Conservation (phyloP, 2,113 vertebrate species). For the Zingel zingel region DNA sequence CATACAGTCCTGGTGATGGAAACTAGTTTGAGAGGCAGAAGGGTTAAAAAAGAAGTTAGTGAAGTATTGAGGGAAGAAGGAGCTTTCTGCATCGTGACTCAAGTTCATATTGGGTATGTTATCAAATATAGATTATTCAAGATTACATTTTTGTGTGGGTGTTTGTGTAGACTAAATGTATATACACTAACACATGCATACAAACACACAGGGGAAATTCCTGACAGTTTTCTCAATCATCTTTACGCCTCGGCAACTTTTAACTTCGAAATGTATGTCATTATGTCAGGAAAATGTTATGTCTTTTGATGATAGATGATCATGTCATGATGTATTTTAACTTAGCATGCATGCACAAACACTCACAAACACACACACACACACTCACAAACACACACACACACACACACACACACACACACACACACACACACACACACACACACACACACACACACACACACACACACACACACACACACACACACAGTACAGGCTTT, state of each 20-base stretch:
- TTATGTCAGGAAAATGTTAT: constrained; percentile 33
- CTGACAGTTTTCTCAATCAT: constrained; percentile 45
- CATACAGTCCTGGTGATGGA: not conserved
- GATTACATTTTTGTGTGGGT: constrained; percentile 27
- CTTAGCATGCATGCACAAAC: not conserved
- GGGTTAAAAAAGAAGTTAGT: not conserved
- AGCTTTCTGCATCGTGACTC: constrained; percentile 6
- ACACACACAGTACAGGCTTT: not conserved
- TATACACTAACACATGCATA: not conserved
- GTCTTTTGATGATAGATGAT: constrained; percentile 45
- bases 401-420: too few species aligned
- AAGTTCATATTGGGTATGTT: constrained; percentile 27
- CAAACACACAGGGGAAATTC: not conserved
- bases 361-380: too few species aligned
- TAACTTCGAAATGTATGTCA: constrained; percentile 31
- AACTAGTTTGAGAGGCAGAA: not conserved
- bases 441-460: constrained; percentile 17
- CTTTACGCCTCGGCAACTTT: constrained; percentile 18
- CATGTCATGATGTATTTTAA: constrained; percentile 3
- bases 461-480: constrained; percentile 16
- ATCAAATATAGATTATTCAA: constrained; percentile 54
- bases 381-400: too few species aligned
- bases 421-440: too few species aligned
- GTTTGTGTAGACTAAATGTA: constrained; percentile 6
- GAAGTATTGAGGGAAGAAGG: constrained; percentile 9